Percentiles rank a stretch among this genome's conserved stretches.
These are phyloP conservation scores for Alexandromys oeconomus DNA, from an alignment of 2,797 vertebrate species.

Conservation along the genomic window DNA sequence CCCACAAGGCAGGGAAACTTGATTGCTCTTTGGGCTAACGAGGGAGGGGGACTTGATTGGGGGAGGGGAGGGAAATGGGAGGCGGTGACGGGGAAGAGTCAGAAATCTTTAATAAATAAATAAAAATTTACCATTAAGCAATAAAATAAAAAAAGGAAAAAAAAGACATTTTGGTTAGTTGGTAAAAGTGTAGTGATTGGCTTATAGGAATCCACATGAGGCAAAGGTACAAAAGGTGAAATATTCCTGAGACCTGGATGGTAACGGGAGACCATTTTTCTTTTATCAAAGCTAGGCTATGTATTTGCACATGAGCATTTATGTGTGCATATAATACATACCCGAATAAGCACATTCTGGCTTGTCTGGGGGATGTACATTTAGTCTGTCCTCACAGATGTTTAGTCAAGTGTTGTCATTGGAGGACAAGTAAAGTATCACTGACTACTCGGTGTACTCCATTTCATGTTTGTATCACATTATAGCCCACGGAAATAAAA, in stretches of 20 bases:
- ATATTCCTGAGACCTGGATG: neutral
- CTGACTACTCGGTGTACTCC: no score
- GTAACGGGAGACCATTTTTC: neutral
- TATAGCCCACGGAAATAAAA: neutral
- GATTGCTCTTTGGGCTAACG: no score
- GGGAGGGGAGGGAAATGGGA: no score
- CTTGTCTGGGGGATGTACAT: accelerated
- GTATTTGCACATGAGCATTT: neutral
- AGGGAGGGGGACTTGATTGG: no score
- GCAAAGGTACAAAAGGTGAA: neutral
- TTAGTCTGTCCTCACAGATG: neutral
- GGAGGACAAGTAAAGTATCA: neutral
- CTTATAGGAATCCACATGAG: neutral
- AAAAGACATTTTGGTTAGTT: neutral
- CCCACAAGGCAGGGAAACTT: no score
- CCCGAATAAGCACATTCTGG: neutral
- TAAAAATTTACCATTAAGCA: no score
- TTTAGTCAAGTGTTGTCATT: neutral
- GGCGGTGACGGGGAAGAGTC: no score
- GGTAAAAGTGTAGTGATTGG: neutral
- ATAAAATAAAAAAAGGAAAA: no score
- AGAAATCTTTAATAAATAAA: no score
- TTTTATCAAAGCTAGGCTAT: neutral
- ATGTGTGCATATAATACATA: neutral
- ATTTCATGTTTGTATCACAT: neutral